Base-by-base conservation (phyloP, 2,113 vertebrate species). In the Pholis gunnellus region DNA sequence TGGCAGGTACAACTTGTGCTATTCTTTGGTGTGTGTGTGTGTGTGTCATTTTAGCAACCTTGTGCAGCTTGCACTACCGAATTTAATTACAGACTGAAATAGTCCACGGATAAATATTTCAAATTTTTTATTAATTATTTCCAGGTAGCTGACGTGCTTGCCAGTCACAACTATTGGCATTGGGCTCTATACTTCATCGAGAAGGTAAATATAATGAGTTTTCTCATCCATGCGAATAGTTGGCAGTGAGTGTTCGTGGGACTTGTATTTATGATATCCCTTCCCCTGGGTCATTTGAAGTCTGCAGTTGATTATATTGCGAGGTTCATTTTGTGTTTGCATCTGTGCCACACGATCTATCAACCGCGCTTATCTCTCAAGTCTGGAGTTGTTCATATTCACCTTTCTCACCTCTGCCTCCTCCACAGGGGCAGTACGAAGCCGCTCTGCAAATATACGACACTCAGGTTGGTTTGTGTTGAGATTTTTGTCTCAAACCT, bases 141-240 rank as follows among this genome's bases (percentile, higher is more conserved):
- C 0, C 92, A 99, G 98, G 89, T 73, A 1, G 94, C 94, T 1
- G 97, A 98, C 66, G 94, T 97, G 93, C 95, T 99, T 65, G 96
- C 96, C 60, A 95, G 97, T 78, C 98, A 99, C 69, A 98, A 98
- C 89, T 99, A 99, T 61, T 99, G 98, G 98, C 98, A 99, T 81
- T 99, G 98, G 98, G 96, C 97, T 31, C 92, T 99, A 0, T 97
- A 95, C 88, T 95, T 96, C 72, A 96, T 99, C 42, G 98, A 99
- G 89, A 97, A 98, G 98, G 98, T 99, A 95, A 82, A 94, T 29
- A 85, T 82, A 84, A 87, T 86, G 78, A 75, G 59, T 74, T 88
- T 89, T 78, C 84, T 89, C 86, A 89, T 78, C 79, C 87, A 68
- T 25, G 89, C 65, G 14, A 74, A 40, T 20, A 84, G 78, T 74